These are phyloP conservation scores for Wiebesia pumilae DNA, from an alignment of 1,140 invertebrate genomes.

Conservation along the genomic window DNA sequence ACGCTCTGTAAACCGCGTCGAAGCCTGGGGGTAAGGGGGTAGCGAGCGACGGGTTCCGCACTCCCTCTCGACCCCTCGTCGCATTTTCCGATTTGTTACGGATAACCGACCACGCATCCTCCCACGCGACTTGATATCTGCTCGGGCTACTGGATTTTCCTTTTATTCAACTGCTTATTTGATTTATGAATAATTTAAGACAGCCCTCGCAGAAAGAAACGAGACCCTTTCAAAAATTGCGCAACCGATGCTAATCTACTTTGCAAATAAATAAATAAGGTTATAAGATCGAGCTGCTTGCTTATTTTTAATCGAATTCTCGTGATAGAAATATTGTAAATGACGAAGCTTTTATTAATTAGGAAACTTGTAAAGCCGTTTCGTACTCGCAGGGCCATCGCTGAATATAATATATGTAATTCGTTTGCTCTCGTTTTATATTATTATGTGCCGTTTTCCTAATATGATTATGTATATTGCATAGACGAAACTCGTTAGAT, in stretches of 20 bases:
- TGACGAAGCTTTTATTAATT: neutral
- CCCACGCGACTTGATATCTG: neutral
- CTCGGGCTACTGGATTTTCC: neutral
- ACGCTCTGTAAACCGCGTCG: neutral
- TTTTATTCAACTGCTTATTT: neutral
- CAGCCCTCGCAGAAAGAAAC: neutral
- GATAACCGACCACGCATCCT: neutral
- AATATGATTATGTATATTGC: neutral
- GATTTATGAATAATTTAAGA: conserved; percentile 2
- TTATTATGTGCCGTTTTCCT: neutral
- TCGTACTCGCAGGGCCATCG: neutral
- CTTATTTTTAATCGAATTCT: neutral
- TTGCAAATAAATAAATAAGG: neutral
- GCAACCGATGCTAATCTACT: neutral
- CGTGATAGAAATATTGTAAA: neutral
- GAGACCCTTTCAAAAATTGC: neutral
- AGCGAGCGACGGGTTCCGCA: neutral
- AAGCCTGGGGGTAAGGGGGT: neutral
- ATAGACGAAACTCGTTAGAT: neutral
- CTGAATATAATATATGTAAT: neutral
- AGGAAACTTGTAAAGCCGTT: neutral
- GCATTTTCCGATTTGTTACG: neutral
- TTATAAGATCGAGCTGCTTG: neutral
- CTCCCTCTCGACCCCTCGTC: neutral
- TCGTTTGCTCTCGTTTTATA: neutral